Evolutionary conservation across 2,888 invertebrate species (phyloP).

Genomic region (Ectemnius cavifrons): DNA sequence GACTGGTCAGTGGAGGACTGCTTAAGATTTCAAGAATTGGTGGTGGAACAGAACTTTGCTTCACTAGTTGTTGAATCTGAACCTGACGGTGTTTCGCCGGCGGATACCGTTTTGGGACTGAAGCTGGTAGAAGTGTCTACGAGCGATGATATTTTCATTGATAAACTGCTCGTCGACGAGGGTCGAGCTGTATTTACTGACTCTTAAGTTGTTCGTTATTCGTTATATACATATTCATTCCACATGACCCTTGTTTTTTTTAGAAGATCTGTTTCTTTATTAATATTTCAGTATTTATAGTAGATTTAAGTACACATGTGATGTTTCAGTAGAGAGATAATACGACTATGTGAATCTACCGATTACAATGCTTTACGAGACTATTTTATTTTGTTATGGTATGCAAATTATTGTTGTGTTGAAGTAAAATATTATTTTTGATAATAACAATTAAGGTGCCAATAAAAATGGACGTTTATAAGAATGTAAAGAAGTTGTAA

Average conservation of each 20-base stretch:
- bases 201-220: constrained; percentile 1
- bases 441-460: constrained; percentile 50
- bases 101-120: constrained; percentile 83
- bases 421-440: constrained; percentile 54
- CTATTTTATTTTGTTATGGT: constrained; percentile 42
- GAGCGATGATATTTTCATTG: constrained; percentile 84
- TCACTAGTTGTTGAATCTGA: constrained; percentile 83
- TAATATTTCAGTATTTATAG: constrained; percentile 28
- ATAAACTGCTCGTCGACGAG: constrained; percentile 83
- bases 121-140: constrained; percentile 86
- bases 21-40: constrained; percentile 85
- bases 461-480: constrained; percentile 51
- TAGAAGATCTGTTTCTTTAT: constrained; percentile 7
- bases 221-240: neutral
- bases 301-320: constrained; percentile 28
- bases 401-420: constrained; percentile 46
- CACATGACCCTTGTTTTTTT: neutral
- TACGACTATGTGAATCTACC: constrained; percentile 15
- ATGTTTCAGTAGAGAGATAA: constrained; percentile 24
- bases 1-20: constrained; percentile 89
- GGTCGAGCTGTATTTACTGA: constrained; percentile 79
- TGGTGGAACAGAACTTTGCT: constrained; percentile 85
- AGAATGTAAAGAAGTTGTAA: constrained; percentile 3
- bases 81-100: constrained; percentile 82
- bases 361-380: constrained; percentile 25